Evolutionary conservation across 1,140 invertebrate species (phyloP), one percentile per base, ranked within the genome.

Genomic region (Bombus superbus): DNA sequence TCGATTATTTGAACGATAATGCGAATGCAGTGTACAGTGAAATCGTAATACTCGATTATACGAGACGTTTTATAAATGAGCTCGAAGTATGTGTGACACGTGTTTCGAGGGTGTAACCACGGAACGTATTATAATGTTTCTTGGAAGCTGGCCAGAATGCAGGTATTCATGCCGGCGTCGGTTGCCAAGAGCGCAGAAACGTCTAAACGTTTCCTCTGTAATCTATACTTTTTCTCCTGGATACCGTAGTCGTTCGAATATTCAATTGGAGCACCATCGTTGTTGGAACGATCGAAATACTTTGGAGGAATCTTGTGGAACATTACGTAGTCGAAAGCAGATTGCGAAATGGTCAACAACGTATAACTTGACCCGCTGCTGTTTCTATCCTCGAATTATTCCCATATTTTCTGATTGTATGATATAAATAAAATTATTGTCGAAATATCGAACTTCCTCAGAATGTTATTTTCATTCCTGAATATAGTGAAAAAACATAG

Each of bases 101-200:
- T 89, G 88, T 89, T 81, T 83, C 87, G 83, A 68, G 64, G 79
- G 78, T 64, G 88, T 89, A 89, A 89, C 85, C 69, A 76, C 75
- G 85, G 87, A 86, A 89, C 69, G 79, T 89, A 89, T 88, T 89
- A 88, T 89, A 89, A 89, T 85, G 87, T 89, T 83, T 83, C 77
- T 85, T 89, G 88, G 88, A 89, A 28, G 22, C 69, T 15, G 38
- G 88, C 88, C 88, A 89, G 57, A 53, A 53, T 53, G 83, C 68
- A 38, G 79, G 83, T 85, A 85, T 85, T 85, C 83, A 85, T 85
- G 64, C 32, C 22, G 42, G 77, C 77, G 68, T 47, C 77, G 68
- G 76, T 85, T 85, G 83, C 83, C 83, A 85, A 80, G 68, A 73
- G 68, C 64, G 44, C 47, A 32, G 64, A 77, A 83, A 78, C 77